phyloP scores from a whole-genome alignment of 2,797 vertebrate genomes.

The Eremophila alpestris region DNA sequence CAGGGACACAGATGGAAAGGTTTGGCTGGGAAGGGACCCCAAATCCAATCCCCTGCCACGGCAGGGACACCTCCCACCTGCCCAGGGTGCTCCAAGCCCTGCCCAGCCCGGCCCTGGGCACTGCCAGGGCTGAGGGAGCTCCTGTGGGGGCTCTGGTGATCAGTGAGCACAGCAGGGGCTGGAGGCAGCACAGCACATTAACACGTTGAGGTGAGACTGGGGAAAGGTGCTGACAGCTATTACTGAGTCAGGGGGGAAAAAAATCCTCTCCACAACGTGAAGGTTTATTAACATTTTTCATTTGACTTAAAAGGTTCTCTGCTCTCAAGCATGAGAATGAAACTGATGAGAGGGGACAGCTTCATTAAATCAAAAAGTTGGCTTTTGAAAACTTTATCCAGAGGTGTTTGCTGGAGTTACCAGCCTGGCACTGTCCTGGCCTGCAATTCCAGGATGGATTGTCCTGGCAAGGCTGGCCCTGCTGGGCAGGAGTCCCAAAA shows the following conservation, averaged over 20 bases:
- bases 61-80: neutral
- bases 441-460: fast-evolving
- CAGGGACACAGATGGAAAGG: neutral
- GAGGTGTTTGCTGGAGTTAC: neutral
- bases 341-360: constrained; percentile 8
- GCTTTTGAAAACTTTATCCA: neutral
- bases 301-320: constrained; percentile 3
- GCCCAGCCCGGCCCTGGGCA: neutral
- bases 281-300: constrained; percentile 20
- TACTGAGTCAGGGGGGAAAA: constrained; percentile 18
- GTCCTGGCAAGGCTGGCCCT: neutral
- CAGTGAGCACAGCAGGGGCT: neutral
- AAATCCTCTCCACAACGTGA: neutral
- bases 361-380: neutral
- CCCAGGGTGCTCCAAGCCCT: neutral
- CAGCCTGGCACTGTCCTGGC: neutral
- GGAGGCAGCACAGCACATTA: neutral
- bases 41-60: neutral
- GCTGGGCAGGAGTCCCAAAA: too few species aligned
- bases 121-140: too few species aligned
- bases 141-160: neutral
- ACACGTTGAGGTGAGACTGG: neutral
- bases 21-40: too few species aligned
- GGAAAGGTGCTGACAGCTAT: constrained; percentile 46
- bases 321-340: constrained; percentile 5